These are phyloP conservation scores for Spondyliosoma cantharus DNA, from an alignment of 2,797 vertebrate genomes.

Conservation along the genomic window DNA sequence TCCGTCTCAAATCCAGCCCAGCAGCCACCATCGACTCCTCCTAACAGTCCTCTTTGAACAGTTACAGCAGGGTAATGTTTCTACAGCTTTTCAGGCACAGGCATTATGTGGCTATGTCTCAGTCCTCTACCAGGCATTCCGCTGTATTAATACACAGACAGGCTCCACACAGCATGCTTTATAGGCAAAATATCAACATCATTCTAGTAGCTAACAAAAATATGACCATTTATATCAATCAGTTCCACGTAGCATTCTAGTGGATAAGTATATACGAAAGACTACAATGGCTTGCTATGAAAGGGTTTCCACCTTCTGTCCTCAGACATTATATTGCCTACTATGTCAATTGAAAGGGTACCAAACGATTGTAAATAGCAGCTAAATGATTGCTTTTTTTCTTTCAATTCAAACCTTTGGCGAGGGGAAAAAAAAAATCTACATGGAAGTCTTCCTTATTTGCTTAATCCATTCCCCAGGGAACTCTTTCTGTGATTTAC, in stretches of 20 bases:
- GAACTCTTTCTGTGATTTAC: constrained; percentile 78
- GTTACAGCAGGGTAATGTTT: constrained; percentile 81
- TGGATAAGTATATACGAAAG: constrained; percentile 71
- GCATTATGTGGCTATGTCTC: constrained; percentile 85
- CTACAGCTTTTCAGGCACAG: constrained; percentile 86
- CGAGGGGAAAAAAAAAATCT: constrained; percentile 43
- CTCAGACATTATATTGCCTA: constrained; percentile 79
- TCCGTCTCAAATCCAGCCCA: constrained; percentile 71
- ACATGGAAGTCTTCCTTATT: constrained; percentile 76
- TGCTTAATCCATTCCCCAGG: constrained; percentile 79
- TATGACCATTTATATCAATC: constrained; percentile 81
- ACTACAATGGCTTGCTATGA: constrained; percentile 79
- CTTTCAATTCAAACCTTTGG: constrained; percentile 83
- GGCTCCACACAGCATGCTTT: constrained; percentile 86
- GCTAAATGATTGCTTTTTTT: constrained; percentile 86
- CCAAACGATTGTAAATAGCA: constrained; percentile 86
- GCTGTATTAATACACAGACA: constrained; percentile 83
- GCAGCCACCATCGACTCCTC: constrained; percentile 75
- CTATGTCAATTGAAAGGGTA: constrained; percentile 72
- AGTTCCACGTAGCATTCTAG: constrained; percentile 77
- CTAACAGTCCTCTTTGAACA: constrained; percentile 79
- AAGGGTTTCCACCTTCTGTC: constrained; percentile 74
- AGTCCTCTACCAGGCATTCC: constrained; percentile 84
- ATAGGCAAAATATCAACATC: constrained; percentile 84
- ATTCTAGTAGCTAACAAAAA: constrained; percentile 83